Percentiles rank a stretch among this genome's conserved stretches.
These are phyloP conservation scores for Corvus moneduloides DNA, from an alignment of 2,113 vertebrate species.

Conservation along the genomic window DNA sequence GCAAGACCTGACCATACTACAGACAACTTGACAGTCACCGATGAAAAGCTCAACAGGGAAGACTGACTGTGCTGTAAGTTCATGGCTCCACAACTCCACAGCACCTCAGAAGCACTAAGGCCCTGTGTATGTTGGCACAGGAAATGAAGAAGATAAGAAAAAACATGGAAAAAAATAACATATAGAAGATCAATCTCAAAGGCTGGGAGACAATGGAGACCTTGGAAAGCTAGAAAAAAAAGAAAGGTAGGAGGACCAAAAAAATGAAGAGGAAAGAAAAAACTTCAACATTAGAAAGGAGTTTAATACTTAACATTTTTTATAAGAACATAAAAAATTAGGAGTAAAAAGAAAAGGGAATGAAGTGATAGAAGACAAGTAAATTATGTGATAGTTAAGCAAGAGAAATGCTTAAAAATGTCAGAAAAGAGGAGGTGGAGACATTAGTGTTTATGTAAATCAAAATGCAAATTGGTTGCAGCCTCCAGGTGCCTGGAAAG, in stretches of 20 bases:
- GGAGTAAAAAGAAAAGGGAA: conserved; percentile 14
- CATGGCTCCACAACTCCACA: not conserved
- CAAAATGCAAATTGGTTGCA: conserved; percentile 55
- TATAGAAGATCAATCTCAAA: not conserved
- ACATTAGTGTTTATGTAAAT: conserved; percentile 66
- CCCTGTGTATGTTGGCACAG: not conserved
- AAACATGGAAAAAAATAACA: not conserved
- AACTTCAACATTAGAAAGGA: not conserved
- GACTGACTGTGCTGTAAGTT: not conserved
- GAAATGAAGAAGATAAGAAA: not conserved
- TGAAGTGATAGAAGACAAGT: conserved; percentile 57
- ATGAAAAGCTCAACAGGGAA: not conserved
- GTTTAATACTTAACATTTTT: not conserved
- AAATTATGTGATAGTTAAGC: conserved; percentile 61
- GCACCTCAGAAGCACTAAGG: not conserved
- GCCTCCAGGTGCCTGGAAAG: conserved; percentile 60
- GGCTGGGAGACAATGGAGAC: not conserved
- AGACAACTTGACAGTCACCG: not conserved
- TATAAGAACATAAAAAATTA: conserved; percentile 1
- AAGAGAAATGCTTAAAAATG: conserved; percentile 55
- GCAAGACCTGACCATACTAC: not conserved
- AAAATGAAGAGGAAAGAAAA: not conserved
- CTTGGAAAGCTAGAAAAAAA: not conserved
- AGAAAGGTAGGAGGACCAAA: not conserved
- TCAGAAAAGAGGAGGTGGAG: conserved; percentile 54